These are phyloP conservation scores for Suillia variegata DNA, from an alignment of 2,888 invertebrate species.

Conservation along the genomic window DNA sequence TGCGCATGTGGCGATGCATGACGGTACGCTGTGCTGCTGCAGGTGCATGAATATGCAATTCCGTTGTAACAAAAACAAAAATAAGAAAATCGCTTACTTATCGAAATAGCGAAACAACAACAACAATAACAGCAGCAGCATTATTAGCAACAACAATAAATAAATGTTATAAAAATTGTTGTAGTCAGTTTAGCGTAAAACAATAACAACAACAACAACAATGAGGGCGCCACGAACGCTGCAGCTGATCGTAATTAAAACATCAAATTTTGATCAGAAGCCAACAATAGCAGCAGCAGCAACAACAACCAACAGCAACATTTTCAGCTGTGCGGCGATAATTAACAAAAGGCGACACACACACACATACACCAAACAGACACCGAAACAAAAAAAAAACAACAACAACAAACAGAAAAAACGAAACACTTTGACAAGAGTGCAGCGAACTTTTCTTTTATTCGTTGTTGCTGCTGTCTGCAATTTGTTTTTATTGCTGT, in stretches of 20 bases:
- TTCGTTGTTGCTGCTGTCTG: background rate
- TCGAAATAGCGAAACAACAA: conserved; percentile 6
- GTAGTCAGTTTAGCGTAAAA: background rate
- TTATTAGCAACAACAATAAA: background rate
- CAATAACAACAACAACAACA: conserved; percentile 5
- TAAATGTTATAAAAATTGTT: background rate
- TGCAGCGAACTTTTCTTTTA: too few relatives aligned
- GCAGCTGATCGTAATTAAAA: conserved; percentile 36
- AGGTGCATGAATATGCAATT: conserved; percentile 32
- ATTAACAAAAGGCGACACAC: conserved; percentile 6
- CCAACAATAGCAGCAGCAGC: conserved; percentile 36
- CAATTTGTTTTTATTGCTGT: background rate
- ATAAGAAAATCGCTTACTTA: conserved; percentile 4
- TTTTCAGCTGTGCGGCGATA: conserved; percentile 37
- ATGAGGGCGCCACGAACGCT: conserved; percentile 11
- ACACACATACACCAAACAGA: conserved; percentile 10
- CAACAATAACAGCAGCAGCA: background rate
- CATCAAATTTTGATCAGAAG: conserved; percentile 42
- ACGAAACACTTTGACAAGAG: too few relatives aligned
- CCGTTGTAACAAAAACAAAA: conserved; percentile 2
- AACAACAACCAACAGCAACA: conserved; percentile 19
- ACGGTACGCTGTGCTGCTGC: conserved; percentile 22
- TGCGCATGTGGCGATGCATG: conserved; percentile 27
- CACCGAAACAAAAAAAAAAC: too few relatives aligned
- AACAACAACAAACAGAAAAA: too few relatives aligned